Evolutionary conservation across 2,888 invertebrate genomes (phyloP).

Genomic region (Automeris io): DNA sequence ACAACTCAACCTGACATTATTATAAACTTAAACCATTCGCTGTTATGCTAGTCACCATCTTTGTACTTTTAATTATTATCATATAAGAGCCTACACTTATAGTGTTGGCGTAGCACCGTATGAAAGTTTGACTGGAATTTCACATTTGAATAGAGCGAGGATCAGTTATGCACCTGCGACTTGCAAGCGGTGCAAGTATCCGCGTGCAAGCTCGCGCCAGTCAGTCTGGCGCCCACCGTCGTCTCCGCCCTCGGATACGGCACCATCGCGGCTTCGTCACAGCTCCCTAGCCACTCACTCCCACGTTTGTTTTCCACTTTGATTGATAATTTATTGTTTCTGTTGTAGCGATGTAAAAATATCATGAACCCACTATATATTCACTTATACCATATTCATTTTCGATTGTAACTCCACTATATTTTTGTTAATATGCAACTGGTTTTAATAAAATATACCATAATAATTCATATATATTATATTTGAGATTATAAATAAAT

Average conservation of each 20-base stretch:
- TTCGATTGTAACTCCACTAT: no score
- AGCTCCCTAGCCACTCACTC: constrained; percentile 32
- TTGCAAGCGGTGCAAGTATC: constrained; percentile 33
- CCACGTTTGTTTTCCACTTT: constrained; percentile 72
- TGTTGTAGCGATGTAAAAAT: no score
- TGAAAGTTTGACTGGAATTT: background rate
- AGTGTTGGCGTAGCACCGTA: background rate
- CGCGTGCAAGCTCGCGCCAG: constrained; percentile 63
- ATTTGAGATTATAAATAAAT: no score
- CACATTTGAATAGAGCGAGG: background rate
- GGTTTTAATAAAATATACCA: no score
- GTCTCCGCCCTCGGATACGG: constrained; percentile 18
- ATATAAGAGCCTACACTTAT: background rate
- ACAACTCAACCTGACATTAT: no score
- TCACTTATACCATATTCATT: no score
- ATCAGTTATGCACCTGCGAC: constrained; percentile 27
- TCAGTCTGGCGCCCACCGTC: constrained; percentile 60
- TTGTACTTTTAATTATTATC: no score
- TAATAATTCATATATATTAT: no score
- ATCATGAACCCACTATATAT: no score
- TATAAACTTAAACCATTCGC: no score
- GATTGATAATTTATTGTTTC: constrained; percentile 75
- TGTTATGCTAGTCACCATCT: no score
- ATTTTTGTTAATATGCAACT: no score
- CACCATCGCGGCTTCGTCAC: constrained; percentile 17